Percentiles rank a stretch among this genome's conserved stretches.
Evolutionary conservation across 2,888 invertebrate genomes (phyloP).

Genomic region (Catocala nupta): DNA sequence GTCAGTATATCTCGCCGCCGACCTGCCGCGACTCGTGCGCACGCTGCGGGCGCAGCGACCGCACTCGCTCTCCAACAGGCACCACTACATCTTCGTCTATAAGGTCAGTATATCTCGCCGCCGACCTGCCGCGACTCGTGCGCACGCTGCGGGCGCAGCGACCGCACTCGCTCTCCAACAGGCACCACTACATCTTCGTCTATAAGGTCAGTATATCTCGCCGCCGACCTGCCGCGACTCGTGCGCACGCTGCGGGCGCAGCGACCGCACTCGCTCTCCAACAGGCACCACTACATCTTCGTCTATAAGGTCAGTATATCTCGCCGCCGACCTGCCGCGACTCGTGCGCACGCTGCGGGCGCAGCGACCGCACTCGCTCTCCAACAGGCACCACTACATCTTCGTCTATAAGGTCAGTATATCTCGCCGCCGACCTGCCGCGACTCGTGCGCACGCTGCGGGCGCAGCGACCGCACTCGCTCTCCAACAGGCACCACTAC

Average conservation of each 20-base stretch:
- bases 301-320: conserved; percentile 89
- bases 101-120: conserved; percentile 81
- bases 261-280: conserved; percentile 95
- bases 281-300: conserved; percentile 96
- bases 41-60: conserved; percentile 95
- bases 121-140: conserved; percentile 95
- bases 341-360: conserved; percentile 94
- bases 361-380: conserved; percentile 95
- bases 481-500: conserved; percentile 97
- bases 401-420: conserved; percentile 91
- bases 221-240: conserved; percentile 94
- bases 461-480: conserved; percentile 95
- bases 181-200: conserved; percentile 96
- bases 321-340: conserved; percentile 94
- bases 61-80: conserved; percentile 95
- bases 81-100: conserved; percentile 97
- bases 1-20: conserved; percentile 83
- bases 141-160: conserved; percentile 94
- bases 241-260: conserved; percentile 95
- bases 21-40: conserved; percentile 95
- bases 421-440: conserved; percentile 92
- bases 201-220: conserved; percentile 86
- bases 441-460: conserved; percentile 94
- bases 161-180: conserved; percentile 95
- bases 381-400: conserved; percentile 96